Evolutionary conservation across 2,797 vertebrate species (phyloP).

Genomic region (Pipistrellus pygmaeus): DNA sequence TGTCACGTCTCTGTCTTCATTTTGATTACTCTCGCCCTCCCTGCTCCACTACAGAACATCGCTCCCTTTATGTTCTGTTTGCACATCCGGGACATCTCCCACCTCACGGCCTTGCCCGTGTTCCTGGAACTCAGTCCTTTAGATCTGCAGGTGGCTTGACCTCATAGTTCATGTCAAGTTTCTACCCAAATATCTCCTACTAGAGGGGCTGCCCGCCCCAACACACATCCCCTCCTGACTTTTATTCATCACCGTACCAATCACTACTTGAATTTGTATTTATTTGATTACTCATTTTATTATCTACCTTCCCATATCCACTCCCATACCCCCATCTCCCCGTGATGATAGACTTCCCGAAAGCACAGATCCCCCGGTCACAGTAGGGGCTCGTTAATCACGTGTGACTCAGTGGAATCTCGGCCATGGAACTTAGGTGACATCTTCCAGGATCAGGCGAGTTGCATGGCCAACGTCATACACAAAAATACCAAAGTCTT

Average conservation of each 20-base stretch:
- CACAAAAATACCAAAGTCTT: neutral
- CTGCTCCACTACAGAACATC: neutral
- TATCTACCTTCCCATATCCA: neutral
- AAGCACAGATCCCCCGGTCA: neutral
- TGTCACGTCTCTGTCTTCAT: neutral
- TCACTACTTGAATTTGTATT: neutral
- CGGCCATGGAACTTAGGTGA: neutral
- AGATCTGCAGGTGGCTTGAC: neutral
- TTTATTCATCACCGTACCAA: neutral
- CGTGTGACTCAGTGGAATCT: constrained; percentile 12
- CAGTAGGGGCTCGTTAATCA: neutral
- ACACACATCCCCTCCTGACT: neutral
- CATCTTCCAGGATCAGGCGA: neutral
- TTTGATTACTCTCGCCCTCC: too few relatives aligned
- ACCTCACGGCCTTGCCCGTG: fast-evolving
- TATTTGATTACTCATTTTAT: neutral
- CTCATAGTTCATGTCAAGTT: neutral
- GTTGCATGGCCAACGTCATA: neutral
- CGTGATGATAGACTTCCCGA: neutral
- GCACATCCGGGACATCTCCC: neutral
- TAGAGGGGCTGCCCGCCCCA: neutral
- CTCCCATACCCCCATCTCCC: neutral
- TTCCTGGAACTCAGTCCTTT: neutral
- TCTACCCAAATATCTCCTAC: neutral
- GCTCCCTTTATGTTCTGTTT: neutral